These are phyloP conservation scores for Diarsia dahlii DNA, from an alignment of 2,888 invertebrate species.

Conservation along the genomic window DNA sequence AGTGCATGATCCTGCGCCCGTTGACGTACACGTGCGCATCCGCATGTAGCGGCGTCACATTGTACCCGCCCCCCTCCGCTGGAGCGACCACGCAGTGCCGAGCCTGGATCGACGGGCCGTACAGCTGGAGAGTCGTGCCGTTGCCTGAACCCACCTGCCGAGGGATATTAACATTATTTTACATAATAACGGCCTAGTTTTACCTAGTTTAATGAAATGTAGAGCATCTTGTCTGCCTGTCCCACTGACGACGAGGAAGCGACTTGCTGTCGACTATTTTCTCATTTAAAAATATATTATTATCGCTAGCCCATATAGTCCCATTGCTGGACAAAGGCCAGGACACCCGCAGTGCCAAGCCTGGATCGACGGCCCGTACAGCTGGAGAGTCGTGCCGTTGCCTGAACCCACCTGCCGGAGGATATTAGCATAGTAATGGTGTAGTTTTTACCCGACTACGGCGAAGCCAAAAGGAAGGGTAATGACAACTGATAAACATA, in stretches of 20 bases:
- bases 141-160: conserved; percentile 94
- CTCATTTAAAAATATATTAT: not conserved
- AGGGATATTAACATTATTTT: conserved; percentile 25
- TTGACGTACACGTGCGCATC: conserved; percentile 99
- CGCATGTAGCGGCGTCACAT: conserved; percentile 97
- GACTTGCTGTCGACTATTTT: not conserved
- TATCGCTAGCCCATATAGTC: too few species aligned
- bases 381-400: too few species aligned
- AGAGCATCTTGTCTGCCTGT: not conserved
- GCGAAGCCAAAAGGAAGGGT: too few species aligned
- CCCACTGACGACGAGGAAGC: not conserved
- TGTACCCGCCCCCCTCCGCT: conserved; percentile 97
- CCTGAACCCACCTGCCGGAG: too few species aligned
- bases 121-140: conserved; percentile 94
- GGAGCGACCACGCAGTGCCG: conserved; percentile 98
- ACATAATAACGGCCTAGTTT: conserved; percentile 17
- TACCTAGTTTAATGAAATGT: not conserved
- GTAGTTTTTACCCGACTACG: too few species aligned
- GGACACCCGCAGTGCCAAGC: too few species aligned
- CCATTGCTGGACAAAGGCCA: too few species aligned
- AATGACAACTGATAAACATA: too few species aligned
- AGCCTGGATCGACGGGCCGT: conserved; percentile 97
- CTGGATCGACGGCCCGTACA: too few species aligned
- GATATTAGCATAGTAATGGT: too few species aligned
- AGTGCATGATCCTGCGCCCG: conserved; percentile 97